Base-by-base conservation (phyloP, 2,797 vertebrate genomes). In the Cyclopterus lumpus region DNA sequence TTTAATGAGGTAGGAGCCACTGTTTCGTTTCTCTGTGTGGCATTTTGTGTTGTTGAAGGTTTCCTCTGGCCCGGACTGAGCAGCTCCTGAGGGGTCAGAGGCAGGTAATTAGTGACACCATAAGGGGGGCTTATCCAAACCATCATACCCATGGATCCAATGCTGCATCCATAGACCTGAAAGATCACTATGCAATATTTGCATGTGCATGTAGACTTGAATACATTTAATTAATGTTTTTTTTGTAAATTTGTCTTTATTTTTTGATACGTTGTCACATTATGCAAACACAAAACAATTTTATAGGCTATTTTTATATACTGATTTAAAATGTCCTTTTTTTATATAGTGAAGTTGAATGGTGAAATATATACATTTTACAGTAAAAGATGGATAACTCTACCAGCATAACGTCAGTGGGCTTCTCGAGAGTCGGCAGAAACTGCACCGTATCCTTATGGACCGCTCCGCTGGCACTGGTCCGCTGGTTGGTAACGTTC, bases 331-430 rank as follows among this genome's bases (percentile, higher is more conserved):
- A 16, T 58, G n/a, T 53, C 3, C 42, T 40, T 11, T 40, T 15
- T 36, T 20, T 18, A 30, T 5, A 22, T 14, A 18, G 22, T 36
- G 10, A 60, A 24, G 59, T 26, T 36, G 15, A 14, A 71, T 46
- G 16, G 30, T 26, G n/a, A 54, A 42, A 63, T 40, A 8, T 7
- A 20, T 9, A 64, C 0, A 36, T 38, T 28, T 22, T 36, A 22
- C 32, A 53, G 53, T 26, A 42, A 48, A 36, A 15, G 1, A 18
- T 44, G 0, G 26, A 64, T 49, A 18, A 85, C 60, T 60, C 74
- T 96, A 99, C 98, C 97, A 98, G 89, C 28, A 95, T 82, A 70
- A 96, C 94, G 7, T 94, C 90, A 0, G 93, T 89, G 44, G 98
- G 98, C 85, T 24, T 69, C 40, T 59, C 92, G 94, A 97, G 84